Evolutionary conservation across 2,888 invertebrate species (phyloP), one percentile per base, ranked within the genome.

Genomic region (Thecocarcelia acutangulata): DNA sequence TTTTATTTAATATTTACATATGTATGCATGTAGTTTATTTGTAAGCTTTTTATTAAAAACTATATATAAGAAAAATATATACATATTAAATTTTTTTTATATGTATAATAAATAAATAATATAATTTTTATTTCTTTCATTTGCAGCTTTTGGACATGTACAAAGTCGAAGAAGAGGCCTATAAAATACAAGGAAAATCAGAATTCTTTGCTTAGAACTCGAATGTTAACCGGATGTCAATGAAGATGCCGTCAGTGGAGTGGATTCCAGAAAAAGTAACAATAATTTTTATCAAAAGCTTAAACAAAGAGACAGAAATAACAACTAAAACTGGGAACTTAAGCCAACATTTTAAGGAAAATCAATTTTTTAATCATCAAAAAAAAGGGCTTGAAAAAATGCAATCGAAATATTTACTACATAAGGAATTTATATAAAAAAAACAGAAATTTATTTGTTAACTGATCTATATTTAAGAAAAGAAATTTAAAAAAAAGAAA

Each of bases 161-260:
- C 93, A 97, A 97, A 92, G 96, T 97, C 92, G 97, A 97, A 91
- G 97, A 97, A 90, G 93, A 96, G 85, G 97, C 97, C 90, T 97
- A 96, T 91, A 96, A 96, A 88, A 93, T 97, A 92, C 95, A 95
- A 87, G 95, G 95, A 89, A 97, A 96, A 92, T 94, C 94, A 86
- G 97, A 97, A 91, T 97, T 97, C 92, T 97, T 96, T 92, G 97
- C 96, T 92, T 97, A 94, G 74, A 70, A 78, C 61, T 75, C 70
- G 28, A 46, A n/a, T 8, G 1, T 4, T 33, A 52, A 19, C 56
- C 70, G 78, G 83, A 72, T 69, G 48, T 42, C 40, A 68, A 69
- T 15, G 33, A 21, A 73, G 74, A 73, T n/a, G n/a, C n/a, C n/a
- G n/a, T n/a, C n/a, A n/a, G n/a, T n/a, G n/a, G n/a, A n/a, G n/a